Evolutionary conservation across 2,888 invertebrate genomes (phyloP).

Genomic region (Phlogophora meticulosa): DNA sequence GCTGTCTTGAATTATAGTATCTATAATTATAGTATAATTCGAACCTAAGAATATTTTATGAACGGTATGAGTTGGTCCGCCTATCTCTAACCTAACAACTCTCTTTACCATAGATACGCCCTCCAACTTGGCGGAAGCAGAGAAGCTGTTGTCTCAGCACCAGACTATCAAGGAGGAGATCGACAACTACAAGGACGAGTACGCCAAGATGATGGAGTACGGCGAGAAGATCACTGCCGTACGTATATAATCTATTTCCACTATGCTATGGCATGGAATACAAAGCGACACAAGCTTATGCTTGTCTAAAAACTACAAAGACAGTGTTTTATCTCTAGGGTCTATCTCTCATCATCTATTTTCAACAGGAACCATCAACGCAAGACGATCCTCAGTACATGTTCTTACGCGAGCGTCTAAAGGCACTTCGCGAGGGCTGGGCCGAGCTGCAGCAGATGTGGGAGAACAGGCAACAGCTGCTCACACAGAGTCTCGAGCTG

Average conservation of each 20-base stretch:
- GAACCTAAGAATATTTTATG: too few relatives aligned
- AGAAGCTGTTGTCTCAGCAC: constrained; percentile 98
- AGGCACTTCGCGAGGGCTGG: constrained; percentile 99
- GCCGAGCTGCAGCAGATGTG: constrained; percentile 99
- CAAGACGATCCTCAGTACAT: constrained; percentile 99
- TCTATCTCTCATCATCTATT: too few relatives aligned
- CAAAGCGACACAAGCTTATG: too few relatives aligned
- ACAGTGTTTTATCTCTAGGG: too few relatives aligned
- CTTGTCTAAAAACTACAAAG: not conserved
- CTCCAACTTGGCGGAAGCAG: constrained; percentile 98
- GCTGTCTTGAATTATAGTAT: too few relatives aligned
- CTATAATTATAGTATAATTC: too few relatives aligned
- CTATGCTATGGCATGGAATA: too few relatives aligned
- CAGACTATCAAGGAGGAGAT: constrained; percentile 99
- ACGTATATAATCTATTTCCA: constrained; percentile 67
- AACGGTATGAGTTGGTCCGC: too few relatives aligned
- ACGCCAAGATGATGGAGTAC: constrained; percentile 99
- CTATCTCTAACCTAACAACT: not conserved
- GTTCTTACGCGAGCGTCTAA: constrained; percentile 99
- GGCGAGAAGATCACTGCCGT: constrained; percentile 98
- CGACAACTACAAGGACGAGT: constrained; percentile 99
- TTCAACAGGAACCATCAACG: constrained; percentile 93
- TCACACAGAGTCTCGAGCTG: constrained; percentile 98
- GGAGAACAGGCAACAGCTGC: constrained; percentile 98
- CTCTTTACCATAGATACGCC: constrained; percentile 93